Evolutionary conservation across 23 tunicate species (phyloP).

Genomic region (Oikopleura albicans): DNA sequence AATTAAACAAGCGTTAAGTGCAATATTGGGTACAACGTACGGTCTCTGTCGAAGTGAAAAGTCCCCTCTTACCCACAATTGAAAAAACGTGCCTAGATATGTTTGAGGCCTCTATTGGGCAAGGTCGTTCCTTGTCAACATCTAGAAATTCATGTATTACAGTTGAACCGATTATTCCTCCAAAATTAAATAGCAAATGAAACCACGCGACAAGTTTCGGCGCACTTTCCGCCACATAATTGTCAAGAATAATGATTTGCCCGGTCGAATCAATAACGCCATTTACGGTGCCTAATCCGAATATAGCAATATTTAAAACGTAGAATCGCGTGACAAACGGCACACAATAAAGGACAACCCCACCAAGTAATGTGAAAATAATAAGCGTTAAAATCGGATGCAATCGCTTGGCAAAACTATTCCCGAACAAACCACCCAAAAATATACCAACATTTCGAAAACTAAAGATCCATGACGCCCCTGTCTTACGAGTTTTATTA

Average conservation of each 20-base stretch:
- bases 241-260: neutral
- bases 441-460: neutral
- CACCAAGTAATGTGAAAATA: neutral
- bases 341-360: neutral
- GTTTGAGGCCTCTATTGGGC: constrained; percentile 3
- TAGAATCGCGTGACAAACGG: neutral
- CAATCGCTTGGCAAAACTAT: neutral
- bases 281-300: neutral
- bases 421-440: neutral
- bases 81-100: too few species aligned
- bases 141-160: neutral
- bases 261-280: neutral
- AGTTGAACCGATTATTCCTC: neutral
- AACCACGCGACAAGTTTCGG: neutral
- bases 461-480: neutral
- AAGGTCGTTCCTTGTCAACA: neutral
- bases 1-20: too few species aligned
- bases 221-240: neutral
- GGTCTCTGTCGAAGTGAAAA: too few species aligned
- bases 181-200: neutral
- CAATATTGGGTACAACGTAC: too few species aligned
- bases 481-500: too few species aligned
- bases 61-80: too few species aligned
- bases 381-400: neutral
- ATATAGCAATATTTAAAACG: neutral